Conservation (phyloP, 2,888 invertebrate species). For the Nomada fabriciana region DNA sequence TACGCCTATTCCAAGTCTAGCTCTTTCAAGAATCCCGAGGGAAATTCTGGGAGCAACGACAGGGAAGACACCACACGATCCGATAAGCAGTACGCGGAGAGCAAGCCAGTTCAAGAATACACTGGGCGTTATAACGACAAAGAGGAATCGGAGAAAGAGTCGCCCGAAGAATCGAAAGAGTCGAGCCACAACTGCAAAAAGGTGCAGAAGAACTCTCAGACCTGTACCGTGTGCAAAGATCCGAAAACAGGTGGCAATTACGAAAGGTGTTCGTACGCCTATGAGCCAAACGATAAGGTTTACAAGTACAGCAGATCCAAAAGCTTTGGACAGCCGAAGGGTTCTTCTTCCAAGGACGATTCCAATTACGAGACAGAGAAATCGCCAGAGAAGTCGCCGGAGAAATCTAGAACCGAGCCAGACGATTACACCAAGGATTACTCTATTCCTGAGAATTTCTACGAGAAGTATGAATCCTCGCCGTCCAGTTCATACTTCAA, state of each 20-base stretch:
- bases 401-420: not conserved
- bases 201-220: conserved; percentile 83
- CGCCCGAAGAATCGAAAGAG: conserved; percentile 26
- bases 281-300: conserved; percentile 83
- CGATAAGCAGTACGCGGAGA: conserved; percentile 16
- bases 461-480: conserved; percentile 2
- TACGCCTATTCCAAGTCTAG: conserved; percentile 75
- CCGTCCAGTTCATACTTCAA: conserved; percentile 24
- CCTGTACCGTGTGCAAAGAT: conserved; percentile 86
- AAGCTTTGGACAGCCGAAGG: conserved; percentile 70
- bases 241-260: conserved; percentile 86
- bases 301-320: conserved; percentile 79
- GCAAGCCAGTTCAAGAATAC: conserved; percentile 9
- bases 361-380: not conserved
- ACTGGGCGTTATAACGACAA: not conserved
- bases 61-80: not conserved
- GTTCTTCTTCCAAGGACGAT: conserved; percentile 25
- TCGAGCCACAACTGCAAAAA: conserved; percentile 67
- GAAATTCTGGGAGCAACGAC: not conserved
- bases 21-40: conserved; percentile 83
- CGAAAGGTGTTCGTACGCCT: conserved; percentile 87
- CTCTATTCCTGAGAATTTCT: conserved; percentile 35
- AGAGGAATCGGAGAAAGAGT: not conserved
- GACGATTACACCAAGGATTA: conserved; percentile 56
- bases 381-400: not conserved